These are phyloP conservation scores for Gasterosteus aculeatus DNA, from an alignment of 2,113 vertebrate species.

Conservation along the genomic window DNA sequence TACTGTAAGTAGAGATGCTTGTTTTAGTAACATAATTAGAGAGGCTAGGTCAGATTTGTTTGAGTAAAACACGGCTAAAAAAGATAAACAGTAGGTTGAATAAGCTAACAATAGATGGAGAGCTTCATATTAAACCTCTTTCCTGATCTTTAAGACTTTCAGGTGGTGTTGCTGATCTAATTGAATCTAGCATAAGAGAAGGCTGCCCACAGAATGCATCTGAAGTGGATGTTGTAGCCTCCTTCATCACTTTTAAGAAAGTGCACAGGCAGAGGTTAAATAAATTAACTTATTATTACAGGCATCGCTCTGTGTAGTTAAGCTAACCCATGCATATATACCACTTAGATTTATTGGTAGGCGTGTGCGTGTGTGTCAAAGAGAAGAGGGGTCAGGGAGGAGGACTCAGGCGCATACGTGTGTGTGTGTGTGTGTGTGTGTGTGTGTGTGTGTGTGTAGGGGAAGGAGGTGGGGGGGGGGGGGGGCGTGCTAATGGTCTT, in stretches of 20 bases:
- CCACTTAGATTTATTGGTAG: constrained; percentile 54
- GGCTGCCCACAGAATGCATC: not conserved
- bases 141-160: not conserved
- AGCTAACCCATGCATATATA: constrained; percentile 72
- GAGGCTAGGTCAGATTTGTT: not conserved
- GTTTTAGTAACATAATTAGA: not conserved
- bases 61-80: not conserved
- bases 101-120: not conserved
- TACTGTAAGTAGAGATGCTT: not conserved
- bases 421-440: constrained; percentile 56
- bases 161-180: constrained; percentile 35
- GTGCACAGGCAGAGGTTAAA: constrained; percentile 55
- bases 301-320: constrained; percentile 51
- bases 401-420: constrained; percentile 60
- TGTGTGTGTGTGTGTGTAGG: constrained; percentile 53
- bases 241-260: constrained; percentile 36
- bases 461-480: constrained; percentile 36
- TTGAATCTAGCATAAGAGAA: constrained; percentile 20
- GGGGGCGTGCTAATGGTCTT: constrained; percentile 83
- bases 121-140: not conserved
- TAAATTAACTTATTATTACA: constrained; percentile 65
- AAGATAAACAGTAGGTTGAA: not conserved
- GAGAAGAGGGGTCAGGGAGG: constrained; percentile 56
- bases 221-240: not conserved
- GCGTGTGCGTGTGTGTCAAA: constrained; percentile 41